phyloP scores from a whole-genome alignment of 1,140 invertebrate genomes.

The Cydia fagiglandana region DNA sequence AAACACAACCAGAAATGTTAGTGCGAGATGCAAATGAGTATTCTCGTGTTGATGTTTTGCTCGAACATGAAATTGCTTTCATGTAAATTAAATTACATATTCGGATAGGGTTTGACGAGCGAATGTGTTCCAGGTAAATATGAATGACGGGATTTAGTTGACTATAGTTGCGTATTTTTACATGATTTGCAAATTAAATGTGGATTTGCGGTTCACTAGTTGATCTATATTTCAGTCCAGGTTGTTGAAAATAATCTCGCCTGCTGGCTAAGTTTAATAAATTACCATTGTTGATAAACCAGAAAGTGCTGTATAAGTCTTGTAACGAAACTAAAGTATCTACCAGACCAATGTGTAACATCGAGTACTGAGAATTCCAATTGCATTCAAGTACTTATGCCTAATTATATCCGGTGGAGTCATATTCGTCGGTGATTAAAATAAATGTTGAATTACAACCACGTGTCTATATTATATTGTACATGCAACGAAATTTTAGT shows the following conservation, averaged over 20 bases:
- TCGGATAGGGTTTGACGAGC: constrained; percentile 56
- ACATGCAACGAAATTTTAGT: too few relatives aligned
- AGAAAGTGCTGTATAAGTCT: too few relatives aligned
- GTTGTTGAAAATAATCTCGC: too few relatives aligned
- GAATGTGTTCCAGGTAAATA: constrained; percentile 40
- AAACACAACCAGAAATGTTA: constrained; percentile 37
- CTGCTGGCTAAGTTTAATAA: not conserved
- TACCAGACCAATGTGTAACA: too few relatives aligned
- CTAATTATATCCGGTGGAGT: too few relatives aligned
- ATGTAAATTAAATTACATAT: constrained; percentile 64
- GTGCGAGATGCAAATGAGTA: constrained; percentile 39
- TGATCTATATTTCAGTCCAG: not conserved
- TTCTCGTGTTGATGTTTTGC: constrained; percentile 49
- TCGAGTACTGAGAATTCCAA: too few relatives aligned
- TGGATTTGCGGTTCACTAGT: not conserved
- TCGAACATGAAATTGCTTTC: constrained; percentile 59
- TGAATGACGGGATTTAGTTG: constrained; percentile 14
- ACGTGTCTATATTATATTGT: too few relatives aligned
- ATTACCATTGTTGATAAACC: not conserved
- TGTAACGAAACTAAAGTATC: too few relatives aligned
- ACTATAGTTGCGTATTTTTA: not conserved
- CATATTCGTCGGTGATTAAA: too few relatives aligned
- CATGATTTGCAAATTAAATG: not conserved
- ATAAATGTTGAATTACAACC: too few relatives aligned
- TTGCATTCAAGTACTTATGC: too few relatives aligned